Conservation (phyloP, 2,797 vertebrate species). For the Gallinago solitaria region DNA sequence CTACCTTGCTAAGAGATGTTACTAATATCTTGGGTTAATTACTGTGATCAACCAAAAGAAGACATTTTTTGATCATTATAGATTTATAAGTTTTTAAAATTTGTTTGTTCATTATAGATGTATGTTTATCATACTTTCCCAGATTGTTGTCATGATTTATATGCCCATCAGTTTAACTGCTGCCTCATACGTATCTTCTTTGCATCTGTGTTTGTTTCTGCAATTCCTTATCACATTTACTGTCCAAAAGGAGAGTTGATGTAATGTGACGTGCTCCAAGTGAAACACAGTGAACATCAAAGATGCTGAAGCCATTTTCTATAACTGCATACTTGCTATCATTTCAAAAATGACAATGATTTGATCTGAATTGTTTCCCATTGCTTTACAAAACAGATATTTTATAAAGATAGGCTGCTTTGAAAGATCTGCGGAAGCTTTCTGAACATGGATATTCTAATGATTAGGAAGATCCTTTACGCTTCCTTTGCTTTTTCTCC, state of each 20-base stretch:
- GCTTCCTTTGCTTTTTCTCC: not conserved
- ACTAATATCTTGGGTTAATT: not conserved
- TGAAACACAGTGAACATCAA: not conserved
- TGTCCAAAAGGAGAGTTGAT: not conserved
- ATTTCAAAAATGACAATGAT: not conserved
- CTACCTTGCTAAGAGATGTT: not conserved
- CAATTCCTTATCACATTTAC: not conserved
- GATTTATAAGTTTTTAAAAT: not conserved
- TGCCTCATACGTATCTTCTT: not conserved
- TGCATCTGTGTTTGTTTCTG: not conserved
- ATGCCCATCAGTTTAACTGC: not conserved
- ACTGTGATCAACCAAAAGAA: not conserved
- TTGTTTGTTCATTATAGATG: not conserved
- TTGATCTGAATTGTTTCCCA: not conserved
- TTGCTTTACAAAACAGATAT: not conserved
- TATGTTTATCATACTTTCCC: not conserved
- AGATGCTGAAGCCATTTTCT: not conserved
- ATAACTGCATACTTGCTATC: not conserved
- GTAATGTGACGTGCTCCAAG: not conserved
- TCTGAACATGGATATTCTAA: not conserved
- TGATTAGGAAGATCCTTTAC: not conserved
- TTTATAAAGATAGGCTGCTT: not conserved
- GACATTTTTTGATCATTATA: not conserved
- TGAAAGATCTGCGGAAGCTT: not conserved
- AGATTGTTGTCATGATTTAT: not conserved